Percentiles rank a stretch among this genome's conserved stretches.
Evolutionary conservation across 2,797 vertebrate genomes (phyloP).

Genomic region (Falco concolor): DNA sequence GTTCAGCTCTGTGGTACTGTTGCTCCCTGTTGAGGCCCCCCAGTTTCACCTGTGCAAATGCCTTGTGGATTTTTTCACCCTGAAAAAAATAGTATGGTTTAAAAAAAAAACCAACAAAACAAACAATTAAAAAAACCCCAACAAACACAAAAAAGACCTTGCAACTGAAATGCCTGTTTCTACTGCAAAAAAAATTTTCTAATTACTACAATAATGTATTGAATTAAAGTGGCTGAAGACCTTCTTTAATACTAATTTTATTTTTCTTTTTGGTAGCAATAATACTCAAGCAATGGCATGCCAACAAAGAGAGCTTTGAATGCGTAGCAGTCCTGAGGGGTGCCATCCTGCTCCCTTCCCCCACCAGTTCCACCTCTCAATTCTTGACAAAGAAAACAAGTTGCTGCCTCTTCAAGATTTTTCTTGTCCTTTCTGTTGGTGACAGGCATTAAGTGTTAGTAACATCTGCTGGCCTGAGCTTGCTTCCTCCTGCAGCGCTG

Average conservation of each 20-base stretch:
- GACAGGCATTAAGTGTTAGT: constrained; percentile 37
- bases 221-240: background rate
- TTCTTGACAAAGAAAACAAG: constrained; percentile 30
- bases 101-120: background rate
- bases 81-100: background rate
- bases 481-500: constrained; percentile 18
- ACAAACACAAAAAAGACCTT: background rate
- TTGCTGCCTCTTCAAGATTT: constrained; percentile 31
- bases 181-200: background rate
- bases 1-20: background rate
- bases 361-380: background rate
- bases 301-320: background rate
- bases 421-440: constrained; percentile 36
- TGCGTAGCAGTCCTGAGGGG: background rate
- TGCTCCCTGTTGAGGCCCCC: background rate
- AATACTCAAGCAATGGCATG: background rate
- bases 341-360: background rate
- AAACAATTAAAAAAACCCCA: background rate
- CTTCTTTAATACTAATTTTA: background rate
- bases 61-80: background rate
- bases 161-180: background rate
- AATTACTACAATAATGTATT: background rate
- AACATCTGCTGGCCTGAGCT: constrained; percentile 50
- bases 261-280: background rate
- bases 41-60: background rate